These are phyloP conservation scores for Nomia melanderi DNA, from an alignment of 1,140 invertebrate species.

Conservation along the genomic window DNA sequence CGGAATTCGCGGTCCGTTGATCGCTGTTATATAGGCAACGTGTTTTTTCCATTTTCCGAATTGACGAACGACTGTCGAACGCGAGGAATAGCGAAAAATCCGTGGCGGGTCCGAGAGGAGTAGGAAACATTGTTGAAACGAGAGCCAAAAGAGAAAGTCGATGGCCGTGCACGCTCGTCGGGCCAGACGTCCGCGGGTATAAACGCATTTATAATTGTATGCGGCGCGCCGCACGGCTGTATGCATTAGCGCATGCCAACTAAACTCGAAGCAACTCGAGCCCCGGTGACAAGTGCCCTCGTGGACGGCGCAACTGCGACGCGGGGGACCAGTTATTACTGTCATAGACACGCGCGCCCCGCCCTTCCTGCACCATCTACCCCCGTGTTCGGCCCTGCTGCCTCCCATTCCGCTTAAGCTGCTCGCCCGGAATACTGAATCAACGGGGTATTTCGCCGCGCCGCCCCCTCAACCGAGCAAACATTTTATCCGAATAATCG, in stretches of 20 bases:
- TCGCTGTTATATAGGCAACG: too few relatives aligned
- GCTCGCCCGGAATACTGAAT: slow-evolving; percentile 31
- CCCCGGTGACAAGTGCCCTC: slow-evolving; percentile 60
- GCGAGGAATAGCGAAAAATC: too few relatives aligned
- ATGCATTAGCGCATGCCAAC: slow-evolving; percentile 56
- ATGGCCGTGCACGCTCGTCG: background rate
- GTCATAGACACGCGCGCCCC: slow-evolving; percentile 54
- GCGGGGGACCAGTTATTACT: slow-evolving; percentile 60
- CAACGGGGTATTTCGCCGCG: background rate
- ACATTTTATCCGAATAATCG: slow-evolving; percentile 21
- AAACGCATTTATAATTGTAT: slow-evolving; percentile 50
- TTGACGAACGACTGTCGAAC: too few relatives aligned
- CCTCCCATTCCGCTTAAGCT: slow-evolving; percentile 3
- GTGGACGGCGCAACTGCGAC: slow-evolving; percentile 51
- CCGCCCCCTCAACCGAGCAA: background rate
- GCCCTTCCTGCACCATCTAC: slow-evolving; percentile 37
- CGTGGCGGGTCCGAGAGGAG: background rate
- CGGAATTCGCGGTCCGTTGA: too few relatives aligned
- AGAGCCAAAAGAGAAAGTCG: slow-evolving; percentile 29
- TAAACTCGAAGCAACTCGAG: slow-evolving; percentile 49
- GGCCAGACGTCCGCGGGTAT: slow-evolving; percentile 24
- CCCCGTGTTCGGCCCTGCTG: background rate
- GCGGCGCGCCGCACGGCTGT: slow-evolving; percentile 31
- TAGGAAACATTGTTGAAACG: slow-evolving; percentile 1
- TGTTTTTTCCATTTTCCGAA: too few relatives aligned